Conservation (phyloP, 2,888 invertebrate species). For the Leptinotarsa juncta region DNA sequence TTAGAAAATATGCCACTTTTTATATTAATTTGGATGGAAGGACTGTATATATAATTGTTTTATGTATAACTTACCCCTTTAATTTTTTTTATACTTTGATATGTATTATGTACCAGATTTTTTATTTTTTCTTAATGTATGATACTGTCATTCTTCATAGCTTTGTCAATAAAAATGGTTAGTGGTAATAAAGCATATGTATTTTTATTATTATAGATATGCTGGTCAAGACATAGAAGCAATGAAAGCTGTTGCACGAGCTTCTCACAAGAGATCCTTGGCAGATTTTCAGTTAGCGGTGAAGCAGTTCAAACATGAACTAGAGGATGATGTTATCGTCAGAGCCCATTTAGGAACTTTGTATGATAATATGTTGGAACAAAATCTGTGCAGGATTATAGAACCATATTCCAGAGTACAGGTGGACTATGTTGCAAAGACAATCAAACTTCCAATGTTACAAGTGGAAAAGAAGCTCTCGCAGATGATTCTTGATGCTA, state of each 20-base stretch:
- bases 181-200: too few relatives aligned
- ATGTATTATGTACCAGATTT: too few relatives aligned
- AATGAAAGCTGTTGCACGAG: slow-evolving; percentile 96
- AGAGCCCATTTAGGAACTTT: slow-evolving; percentile 95
- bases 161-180: too few relatives aligned
- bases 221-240: slow-evolving; percentile 96
- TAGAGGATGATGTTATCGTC: slow-evolving; percentile 97
- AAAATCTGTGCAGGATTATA: slow-evolving; percentile 97
- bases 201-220: slow-evolving; percentile 67
- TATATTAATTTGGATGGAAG: too few relatives aligned
- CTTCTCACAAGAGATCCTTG: slow-evolving; percentile 94
- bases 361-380: slow-evolving; percentile 98
- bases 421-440: slow-evolving; percentile 90
- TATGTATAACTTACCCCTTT: too few relatives aligned
- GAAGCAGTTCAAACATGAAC: slow-evolving; percentile 86
- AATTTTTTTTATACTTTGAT: too few relatives aligned
- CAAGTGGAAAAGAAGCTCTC: slow-evolving; percentile 98
- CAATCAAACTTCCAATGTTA: slow-evolving; percentile 89
- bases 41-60: too few relatives aligned
- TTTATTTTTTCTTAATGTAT: too few relatives aligned
- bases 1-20: too few relatives aligned
- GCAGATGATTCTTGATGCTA: slow-evolving; percentile 99
- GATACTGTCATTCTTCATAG: too few relatives aligned
- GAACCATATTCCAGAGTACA: slow-evolving; percentile 99
- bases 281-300: slow-evolving; percentile 95